phyloP scores from a whole-genome alignment of 23 tunicate genomes.

The Diplosoma virens region DNA sequence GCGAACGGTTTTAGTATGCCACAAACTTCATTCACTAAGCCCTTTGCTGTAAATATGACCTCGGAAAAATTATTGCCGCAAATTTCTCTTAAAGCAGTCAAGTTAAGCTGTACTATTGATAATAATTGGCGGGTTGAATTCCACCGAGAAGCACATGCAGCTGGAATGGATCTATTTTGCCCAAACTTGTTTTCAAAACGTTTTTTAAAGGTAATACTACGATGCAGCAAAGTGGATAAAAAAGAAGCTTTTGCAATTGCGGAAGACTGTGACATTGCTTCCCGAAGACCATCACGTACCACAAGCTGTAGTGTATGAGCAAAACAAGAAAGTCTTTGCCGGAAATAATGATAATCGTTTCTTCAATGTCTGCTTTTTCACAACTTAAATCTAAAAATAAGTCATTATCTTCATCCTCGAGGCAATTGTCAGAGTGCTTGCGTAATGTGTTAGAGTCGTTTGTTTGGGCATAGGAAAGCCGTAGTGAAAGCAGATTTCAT shows the following conservation, averaged over 20 bases:
- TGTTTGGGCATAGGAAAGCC: too few relatives aligned
- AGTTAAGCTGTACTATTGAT: background rate
- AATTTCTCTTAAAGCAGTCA: background rate
- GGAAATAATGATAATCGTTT: too few relatives aligned
- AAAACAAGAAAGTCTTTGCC: constrained; percentile 12
- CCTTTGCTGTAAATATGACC: background rate
- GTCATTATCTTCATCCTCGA: too few relatives aligned
- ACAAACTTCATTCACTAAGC: constrained; percentile 1
- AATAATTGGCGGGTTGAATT: constrained; percentile 1
- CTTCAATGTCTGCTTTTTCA: too few relatives aligned
- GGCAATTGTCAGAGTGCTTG: too few relatives aligned
- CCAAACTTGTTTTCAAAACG: constrained; percentile 11
- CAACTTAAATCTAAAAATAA: too few relatives aligned
- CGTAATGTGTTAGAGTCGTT: too few relatives aligned
- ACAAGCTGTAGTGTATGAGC: constrained; percentile 9
- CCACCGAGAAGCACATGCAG: constrained; percentile 4
- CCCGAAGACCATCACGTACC: constrained; percentile 6
- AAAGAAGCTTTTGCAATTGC: constrained; percentile 15
- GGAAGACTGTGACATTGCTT: background rate
- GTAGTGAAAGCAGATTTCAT: too few relatives aligned
- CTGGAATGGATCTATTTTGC: background rate
- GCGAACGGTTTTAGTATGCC: constrained; percentile 30
- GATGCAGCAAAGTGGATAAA: background rate
- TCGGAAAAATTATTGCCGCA: constrained; percentile 11
- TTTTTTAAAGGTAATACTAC: constrained; percentile 7